Evolutionary conservation across 2,113 vertebrate genomes (phyloP).

Genomic region (Eublepharis macularius): DNA sequence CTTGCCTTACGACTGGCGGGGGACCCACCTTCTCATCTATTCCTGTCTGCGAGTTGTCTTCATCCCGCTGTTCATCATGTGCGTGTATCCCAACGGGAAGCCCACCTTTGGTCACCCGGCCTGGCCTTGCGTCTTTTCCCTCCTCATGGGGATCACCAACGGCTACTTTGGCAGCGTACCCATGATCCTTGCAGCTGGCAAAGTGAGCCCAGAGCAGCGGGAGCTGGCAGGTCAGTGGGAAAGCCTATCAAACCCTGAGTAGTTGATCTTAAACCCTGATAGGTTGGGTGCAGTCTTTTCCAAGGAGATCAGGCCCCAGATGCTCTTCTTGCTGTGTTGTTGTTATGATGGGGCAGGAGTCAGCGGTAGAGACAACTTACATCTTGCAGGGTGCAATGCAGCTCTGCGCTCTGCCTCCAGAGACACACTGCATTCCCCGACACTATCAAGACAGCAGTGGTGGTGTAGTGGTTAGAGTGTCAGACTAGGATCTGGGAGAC

Average conservation of each 20-base stretch:
- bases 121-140: slow-evolving; percentile 96
- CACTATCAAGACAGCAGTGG: too few relatives aligned
- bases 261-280: not conserved
- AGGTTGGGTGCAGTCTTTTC: fast-evolving
- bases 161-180: slow-evolving; percentile 97
- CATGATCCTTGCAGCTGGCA: slow-evolving; percentile 95
- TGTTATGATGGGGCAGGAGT: not conserved
- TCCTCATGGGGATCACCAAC: slow-evolving; percentile 96
- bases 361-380: not conserved
- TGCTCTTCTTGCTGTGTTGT: not conserved
- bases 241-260: fast-evolving
- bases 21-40: slow-evolving; percentile 88
- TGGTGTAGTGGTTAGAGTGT: too few relatives aligned
- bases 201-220: slow-evolving; percentile 91
- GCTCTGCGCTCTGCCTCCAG: too few relatives aligned
- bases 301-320: not conserved
- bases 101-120: slow-evolving; percentile 91
- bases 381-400: too few relatives aligned
- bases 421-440: too few relatives aligned
- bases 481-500: too few relatives aligned
- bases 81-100: slow-evolving; percentile 83
- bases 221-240: slow-evolving; percentile 88
- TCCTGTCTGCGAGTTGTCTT: slow-evolving; percentile 91
- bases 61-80: slow-evolving; percentile 98
- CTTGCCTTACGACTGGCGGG: slow-evolving; percentile 91